Base-by-base conservation (phyloP, 1,140 invertebrate species). In the Drosophila nasuta region DNA sequence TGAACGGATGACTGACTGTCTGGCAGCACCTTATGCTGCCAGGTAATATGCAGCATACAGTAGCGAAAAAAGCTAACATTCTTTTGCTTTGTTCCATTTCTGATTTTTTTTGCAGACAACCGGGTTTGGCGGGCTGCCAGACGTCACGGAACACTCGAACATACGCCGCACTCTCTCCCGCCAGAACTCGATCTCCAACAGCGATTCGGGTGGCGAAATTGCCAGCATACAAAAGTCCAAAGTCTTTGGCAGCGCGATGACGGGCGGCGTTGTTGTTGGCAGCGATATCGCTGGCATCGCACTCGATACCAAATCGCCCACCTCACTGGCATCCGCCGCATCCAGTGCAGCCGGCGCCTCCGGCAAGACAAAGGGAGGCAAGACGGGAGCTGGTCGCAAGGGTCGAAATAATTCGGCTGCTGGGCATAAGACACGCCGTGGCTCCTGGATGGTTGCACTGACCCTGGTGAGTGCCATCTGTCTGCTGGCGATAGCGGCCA, bases 141-240 rank as follows among this genome's bases (percentile, higher is more conserved):
- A 92, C 70, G 91, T 92, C 43, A 92, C 91, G 74, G 91, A 92
- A 65, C 91, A 92, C 76, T 92, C 91, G 30, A 92, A 92, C 59
- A 90, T 92, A 62, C 91, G 88, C 35, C 91, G 81, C 38, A 91
- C 90, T 8, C 77, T 91, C 43, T 91, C 90, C 75, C 90, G 90
- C 85, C 91, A 92, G 79, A 91, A 92, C 72, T 92, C 91, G 20
- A 85, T 85, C 65, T 92, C 91, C 8, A 92, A 92, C 58, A 92
- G 91, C 58, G 91, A 92, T 67, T 92, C 91, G 10, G 85, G 87
- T 57, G 85, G 81, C 30, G 87, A 81, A 70, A 91, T 77, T 74
- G 87, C 75, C 79, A 92, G 79, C 86, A 91, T 83, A 75, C 91
- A 83, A 62, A 92, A 89, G 68, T 86, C 91, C 45, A 92, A 92